phyloP scores from a whole-genome alignment of 92 coral and sea anemone species.

The Metridium senile region DNA sequence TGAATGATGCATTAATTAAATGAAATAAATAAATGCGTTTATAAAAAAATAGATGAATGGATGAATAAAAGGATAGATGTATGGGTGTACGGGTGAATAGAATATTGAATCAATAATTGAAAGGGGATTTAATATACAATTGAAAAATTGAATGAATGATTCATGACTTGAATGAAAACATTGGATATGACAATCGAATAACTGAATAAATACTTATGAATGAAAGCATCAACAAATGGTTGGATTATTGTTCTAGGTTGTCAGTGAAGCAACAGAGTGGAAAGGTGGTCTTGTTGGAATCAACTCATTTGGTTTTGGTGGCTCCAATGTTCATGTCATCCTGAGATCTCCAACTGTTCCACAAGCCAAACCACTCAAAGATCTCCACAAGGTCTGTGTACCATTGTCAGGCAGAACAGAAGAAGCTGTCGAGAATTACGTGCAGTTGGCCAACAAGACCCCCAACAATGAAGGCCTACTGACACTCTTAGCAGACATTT shows the following conservation, averaged over 20 bases:
- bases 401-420: slow-evolving; percentile 77
- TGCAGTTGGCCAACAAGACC: slow-evolving; percentile 49
- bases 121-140: too few relatives aligned
- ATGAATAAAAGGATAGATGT: too few relatives aligned
- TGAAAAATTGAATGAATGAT: too few relatives aligned
- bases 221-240: background rate
- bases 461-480: slow-evolving; percentile 38
- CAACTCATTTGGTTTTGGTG: slow-evolving; percentile 89
- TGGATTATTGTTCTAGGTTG: slow-evolving; percentile 48
- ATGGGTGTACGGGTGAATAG: too few relatives aligned
- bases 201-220: background rate
- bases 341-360: slow-evolving; percentile 60
- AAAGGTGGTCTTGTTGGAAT: slow-evolving; percentile 81
- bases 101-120: too few relatives aligned
- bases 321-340: slow-evolving; percentile 83
- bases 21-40: too few relatives aligned
- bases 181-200: too few relatives aligned
- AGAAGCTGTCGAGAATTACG: slow-evolving; percentile 60
- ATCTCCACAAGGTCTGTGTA: slow-evolving; percentile 49
- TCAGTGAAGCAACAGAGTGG: slow-evolving; percentile 75
- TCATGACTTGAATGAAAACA: background rate
- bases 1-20: too few relatives aligned
- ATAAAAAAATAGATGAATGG: too few relatives aligned
- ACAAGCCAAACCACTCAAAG: background rate
- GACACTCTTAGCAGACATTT: slow-evolving; percentile 59